phyloP scores from a whole-genome alignment of 2,113 vertebrate species.

The Toxotes chatareus region DNA sequence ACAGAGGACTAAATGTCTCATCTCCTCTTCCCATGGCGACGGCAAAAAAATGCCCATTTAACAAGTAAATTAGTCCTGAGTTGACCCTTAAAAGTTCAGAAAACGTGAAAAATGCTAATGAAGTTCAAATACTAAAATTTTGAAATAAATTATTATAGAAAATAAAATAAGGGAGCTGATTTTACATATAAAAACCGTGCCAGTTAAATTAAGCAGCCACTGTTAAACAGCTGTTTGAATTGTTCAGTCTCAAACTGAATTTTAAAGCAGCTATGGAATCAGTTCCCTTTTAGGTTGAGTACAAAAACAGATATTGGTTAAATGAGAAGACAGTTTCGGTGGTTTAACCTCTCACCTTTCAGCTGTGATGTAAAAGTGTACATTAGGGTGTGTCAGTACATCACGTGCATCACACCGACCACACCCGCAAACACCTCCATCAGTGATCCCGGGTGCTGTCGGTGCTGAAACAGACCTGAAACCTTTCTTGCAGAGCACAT shows the following conservation, averaged over 20 bases:
- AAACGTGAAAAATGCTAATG: slow-evolving; percentile 29
- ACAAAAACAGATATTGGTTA: background rate
- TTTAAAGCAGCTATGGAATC: background rate
- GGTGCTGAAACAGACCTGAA: background rate
- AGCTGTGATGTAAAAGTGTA: background rate
- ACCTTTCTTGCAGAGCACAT: background rate
- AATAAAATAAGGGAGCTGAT: background rate
- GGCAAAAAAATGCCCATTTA: slow-evolving; percentile 31
- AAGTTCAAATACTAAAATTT: background rate
- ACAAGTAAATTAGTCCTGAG: slow-evolving; percentile 35
- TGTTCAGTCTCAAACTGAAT: background rate
- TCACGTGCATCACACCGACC: too few species aligned
- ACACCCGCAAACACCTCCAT: too few species aligned
- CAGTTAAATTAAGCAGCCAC: background rate
- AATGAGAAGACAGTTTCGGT: background rate
- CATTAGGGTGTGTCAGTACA: too few species aligned
- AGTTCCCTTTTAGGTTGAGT: background rate
- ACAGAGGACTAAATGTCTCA: slow-evolving; percentile 49
- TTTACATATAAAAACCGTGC: background rate
- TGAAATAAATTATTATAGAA: background rate
- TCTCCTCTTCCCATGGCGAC: slow-evolving; percentile 38
- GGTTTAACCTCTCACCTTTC: background rate
- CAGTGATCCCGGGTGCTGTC: background rate
- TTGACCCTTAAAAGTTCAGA: slow-evolving; percentile 5
- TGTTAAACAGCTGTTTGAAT: background rate